Base-by-base conservation (phyloP, 1,140 invertebrate genomes). In the Formica exsecta region DNA sequence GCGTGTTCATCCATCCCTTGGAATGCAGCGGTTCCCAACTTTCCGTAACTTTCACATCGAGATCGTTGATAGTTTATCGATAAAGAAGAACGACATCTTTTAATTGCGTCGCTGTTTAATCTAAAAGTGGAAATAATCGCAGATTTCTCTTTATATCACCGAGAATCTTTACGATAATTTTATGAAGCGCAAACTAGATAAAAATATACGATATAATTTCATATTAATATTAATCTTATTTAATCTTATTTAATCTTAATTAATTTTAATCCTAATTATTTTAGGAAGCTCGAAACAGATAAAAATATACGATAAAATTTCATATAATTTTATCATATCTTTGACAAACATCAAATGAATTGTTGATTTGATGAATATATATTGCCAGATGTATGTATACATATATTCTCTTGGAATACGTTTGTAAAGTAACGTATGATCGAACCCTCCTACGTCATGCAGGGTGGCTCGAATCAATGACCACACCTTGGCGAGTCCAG, bases 1-100 rank as follows among this genome's bases (percentile, higher is more conserved):
- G 94, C 94, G 93, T 95, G 94, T 92, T 92, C 89, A 92, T 92
- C 88, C 93, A 94, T 94, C 93, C 93, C 93, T 91, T 79, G 91
- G 92, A 92, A 90, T 91, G 87, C 89, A 74, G 73, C 16, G 93
- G 93, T 94, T 94, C 92, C 93, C 93, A 94, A 93, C 91, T 83
- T 71, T 41, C 59, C 73, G 64, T 71, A 16, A 29, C 16, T 13
- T 3, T 9, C 7, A 16, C 13, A 1, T 22, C 22, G 9, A 19
- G 25, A 32, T 81, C 7, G 36, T 73, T 73, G 44, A 22, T 81
- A 38, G 13, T 80, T 2, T 29, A 48, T 65, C 41, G 29, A 32
- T 29, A 19, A 25, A 7, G 32, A 5, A 13, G 57, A 44, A 76
- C 25, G 41, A 77, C 16, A 29, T 13, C 16, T 64, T 38, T 6